Evolutionary conservation across 2,113 vertebrate species (phyloP).

Genomic region (Xenopus laevis): DNA sequence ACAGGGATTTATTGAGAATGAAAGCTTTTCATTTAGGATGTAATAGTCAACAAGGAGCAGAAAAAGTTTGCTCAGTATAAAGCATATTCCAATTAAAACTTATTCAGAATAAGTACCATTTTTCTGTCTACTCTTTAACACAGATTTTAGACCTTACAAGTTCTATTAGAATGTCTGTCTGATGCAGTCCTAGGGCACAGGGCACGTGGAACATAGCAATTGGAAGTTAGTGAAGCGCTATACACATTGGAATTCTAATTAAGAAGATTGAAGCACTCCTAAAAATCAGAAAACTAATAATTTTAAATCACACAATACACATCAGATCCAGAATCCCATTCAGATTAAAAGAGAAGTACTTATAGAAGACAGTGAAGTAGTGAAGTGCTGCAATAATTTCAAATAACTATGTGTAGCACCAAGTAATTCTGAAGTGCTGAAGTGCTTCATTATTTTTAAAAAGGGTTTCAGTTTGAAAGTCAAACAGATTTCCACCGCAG

Average conservation of each 20-base stretch:
- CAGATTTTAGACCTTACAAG: no score
- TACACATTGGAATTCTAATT: constrained; percentile 62
- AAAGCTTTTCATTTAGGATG: background rate
- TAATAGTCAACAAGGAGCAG: background rate
- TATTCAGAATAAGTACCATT: no score
- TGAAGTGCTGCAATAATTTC: constrained; percentile 57
- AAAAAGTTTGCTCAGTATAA: no score
- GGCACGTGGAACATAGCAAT: constrained; percentile 51
- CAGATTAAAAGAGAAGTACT: constrained; percentile 53
- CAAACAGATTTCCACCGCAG: constrained; percentile 46
- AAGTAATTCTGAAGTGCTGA: constrained; percentile 49
- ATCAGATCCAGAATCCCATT: constrained; percentile 48
- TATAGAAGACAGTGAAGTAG: constrained; percentile 55
- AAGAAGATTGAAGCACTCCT: constrained; percentile 59
- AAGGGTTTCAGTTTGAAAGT: constrained; percentile 53
- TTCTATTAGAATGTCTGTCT: constrained; percentile 47
- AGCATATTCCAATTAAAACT: constrained; percentile 24
- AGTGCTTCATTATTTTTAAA: constrained; percentile 45
- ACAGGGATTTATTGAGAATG: no score
- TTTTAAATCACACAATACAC: constrained; percentile 62
- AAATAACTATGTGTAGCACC: constrained; percentile 47
- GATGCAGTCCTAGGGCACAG: constrained; percentile 42
- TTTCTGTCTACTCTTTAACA: no score
- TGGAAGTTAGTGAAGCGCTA: constrained; percentile 58
- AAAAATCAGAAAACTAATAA: constrained; percentile 62